These are phyloP conservation scores for Littorina saxatilis DNA, from an alignment of 1,140 invertebrate species.

Conservation along the genomic window DNA sequence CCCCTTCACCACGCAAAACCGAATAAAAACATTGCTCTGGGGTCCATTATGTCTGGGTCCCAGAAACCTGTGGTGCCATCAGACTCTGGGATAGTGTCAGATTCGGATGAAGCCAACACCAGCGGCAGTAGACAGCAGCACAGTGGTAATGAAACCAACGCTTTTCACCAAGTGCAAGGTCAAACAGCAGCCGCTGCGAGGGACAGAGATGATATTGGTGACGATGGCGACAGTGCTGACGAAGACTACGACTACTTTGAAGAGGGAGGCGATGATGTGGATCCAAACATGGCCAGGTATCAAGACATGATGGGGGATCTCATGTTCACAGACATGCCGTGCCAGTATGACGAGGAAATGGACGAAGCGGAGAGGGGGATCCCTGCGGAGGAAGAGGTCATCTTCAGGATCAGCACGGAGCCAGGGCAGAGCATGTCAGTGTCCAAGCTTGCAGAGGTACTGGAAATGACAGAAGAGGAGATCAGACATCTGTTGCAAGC, in stretches of 20 bases:
- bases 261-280: neutral
- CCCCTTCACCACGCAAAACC: too few species aligned
- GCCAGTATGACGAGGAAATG: constrained; percentile 6
- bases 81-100: constrained; percentile 2
- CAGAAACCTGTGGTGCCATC: neutral
- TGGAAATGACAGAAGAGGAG: constrained; percentile 14
- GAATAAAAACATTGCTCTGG: too few species aligned
- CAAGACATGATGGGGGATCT: neutral
- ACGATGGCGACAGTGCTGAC: neutral
- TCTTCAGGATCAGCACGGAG: neutral
- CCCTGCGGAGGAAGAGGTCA: neutral
- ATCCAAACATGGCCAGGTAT: neutral
- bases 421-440: neutral
- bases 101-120: too few species aligned
- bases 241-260: constrained; percentile 5
- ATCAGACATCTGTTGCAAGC: neutral
- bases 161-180: neutral
- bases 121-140: neutral
- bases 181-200: neutral
- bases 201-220: neutral
- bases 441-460: neutral
- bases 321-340: neutral
- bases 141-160: neutral
- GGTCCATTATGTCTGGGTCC: too few species aligned
- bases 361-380: neutral